Conservation (phyloP, 92 coral and sea anemone species). For the Porites evermanni region DNA sequence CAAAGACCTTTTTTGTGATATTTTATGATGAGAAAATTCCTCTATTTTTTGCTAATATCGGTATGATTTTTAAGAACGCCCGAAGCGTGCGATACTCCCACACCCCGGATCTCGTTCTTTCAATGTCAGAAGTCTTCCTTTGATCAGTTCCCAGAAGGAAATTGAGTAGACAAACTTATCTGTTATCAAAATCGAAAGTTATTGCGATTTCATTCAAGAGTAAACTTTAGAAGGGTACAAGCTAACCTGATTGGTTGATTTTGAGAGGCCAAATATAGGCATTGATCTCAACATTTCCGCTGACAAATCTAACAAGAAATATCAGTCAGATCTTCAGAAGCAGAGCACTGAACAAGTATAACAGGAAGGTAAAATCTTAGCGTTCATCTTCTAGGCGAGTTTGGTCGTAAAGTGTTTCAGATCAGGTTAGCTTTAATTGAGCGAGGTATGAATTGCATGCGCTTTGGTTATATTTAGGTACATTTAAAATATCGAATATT, state of each 20-base stretch:
- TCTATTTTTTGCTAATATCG: too few species aligned
- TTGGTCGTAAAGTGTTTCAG: not conserved
- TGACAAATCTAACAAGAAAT: not conserved
- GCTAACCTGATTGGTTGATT: not conserved
- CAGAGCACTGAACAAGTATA: not conserved
- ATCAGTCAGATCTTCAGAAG: not conserved
- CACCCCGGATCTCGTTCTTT: too few species aligned
- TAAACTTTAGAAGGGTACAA: not conserved
- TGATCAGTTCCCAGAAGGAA: too few species aligned
- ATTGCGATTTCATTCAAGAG: not conserved
- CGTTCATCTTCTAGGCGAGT: not conserved
- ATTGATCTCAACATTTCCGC: not conserved
- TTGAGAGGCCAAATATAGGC: not conserved
- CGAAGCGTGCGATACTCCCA: too few species aligned
- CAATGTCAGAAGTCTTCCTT: too few species aligned
- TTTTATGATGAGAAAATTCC: not conserved
- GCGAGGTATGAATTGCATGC: not conserved
- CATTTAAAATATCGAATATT: not conserved
- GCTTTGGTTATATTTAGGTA: not conserved
- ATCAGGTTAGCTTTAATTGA: not conserved
- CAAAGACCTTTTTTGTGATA: not conserved
- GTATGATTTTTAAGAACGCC: too few species aligned
- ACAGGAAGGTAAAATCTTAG: not conserved
- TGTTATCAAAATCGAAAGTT: not conserved
- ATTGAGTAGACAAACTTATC: not conserved